A percentile compares a stretch with the other conserved stretches of the same genome.
Conservation (phyloP, 2,797 vertebrate species). For the Potorous gilbertii region DNA sequence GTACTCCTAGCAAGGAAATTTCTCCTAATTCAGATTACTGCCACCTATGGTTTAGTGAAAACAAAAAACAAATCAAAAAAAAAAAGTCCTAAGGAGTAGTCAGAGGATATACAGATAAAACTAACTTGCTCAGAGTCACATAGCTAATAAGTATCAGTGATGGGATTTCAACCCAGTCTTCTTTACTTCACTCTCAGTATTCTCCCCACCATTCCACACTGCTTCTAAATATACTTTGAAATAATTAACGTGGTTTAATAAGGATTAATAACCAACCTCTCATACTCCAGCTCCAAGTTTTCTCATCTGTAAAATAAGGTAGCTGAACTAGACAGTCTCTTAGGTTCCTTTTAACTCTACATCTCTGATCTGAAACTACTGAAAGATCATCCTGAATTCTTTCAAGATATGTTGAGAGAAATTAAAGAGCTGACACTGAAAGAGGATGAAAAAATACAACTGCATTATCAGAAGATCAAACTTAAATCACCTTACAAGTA, state of each 20-base stretch:
- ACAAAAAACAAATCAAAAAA: too few species aligned
- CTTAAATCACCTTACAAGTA: conserved; percentile 14
- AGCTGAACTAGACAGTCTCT: not conserved
- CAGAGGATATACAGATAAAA: not conserved
- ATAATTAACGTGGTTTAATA: not conserved
- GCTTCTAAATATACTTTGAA: not conserved
- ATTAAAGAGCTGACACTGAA: conserved; percentile 27
- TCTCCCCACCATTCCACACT: not conserved
- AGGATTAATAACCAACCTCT: not conserved
- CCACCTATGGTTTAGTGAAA: not conserved
- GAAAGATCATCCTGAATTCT: conserved; percentile 33
- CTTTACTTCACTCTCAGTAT: not conserved
- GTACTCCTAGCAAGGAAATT: not conserved
- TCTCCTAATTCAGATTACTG: not conserved
- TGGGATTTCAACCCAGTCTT: not conserved
- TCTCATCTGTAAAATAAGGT: not conserved
- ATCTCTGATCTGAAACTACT: not conserved
- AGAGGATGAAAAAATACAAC: conserved; percentile 1
- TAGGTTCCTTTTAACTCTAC: not conserved
- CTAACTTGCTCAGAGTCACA: not conserved
- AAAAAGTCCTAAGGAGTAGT: not conserved
- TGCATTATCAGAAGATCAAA: conserved; percentile 39
- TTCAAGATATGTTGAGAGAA: conserved; percentile 30
- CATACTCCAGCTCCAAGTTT: not conserved
- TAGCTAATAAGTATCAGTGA: not conserved